A percentile compares a stretch with the other conserved stretches of the same genome.
Conservation (phyloP, 2,113 vertebrate genomes). For the Varanus komodoensis region DNA sequence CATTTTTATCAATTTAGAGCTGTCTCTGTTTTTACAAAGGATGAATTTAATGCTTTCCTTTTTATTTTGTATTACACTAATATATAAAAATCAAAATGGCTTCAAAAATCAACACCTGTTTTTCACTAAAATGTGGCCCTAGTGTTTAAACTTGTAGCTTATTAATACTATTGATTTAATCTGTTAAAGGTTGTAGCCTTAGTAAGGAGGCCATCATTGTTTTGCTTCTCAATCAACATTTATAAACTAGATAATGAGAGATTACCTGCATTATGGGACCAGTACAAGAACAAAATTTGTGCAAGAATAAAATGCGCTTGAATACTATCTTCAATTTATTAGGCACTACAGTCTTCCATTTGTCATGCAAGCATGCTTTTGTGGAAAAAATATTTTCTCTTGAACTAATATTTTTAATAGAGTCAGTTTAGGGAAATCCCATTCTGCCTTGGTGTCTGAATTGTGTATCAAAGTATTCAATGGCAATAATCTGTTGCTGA, state of each 20-base stretch:
- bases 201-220: background rate
- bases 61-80: background rate
- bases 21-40: background rate
- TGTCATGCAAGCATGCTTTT: slow-evolving; percentile 6
- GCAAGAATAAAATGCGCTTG: slow-evolving; percentile 25
- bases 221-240: slow-evolving; percentile 19
- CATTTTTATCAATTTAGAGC: background rate
- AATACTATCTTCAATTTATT: slow-evolving; percentile 48
- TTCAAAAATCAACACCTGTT: background rate
- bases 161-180: slow-evolving; percentile 13
- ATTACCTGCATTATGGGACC: slow-evolving; percentile 2
- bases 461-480: slow-evolving; percentile 24
- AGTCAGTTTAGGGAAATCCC: slow-evolving; percentile 32
- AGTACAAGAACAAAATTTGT: background rate
- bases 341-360: slow-evolving; percentile 23
- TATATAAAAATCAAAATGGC: background rate
- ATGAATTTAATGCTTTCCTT: background rate
- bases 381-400: slow-evolving; percentile 31
- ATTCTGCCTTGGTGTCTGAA: slow-evolving; percentile 28
- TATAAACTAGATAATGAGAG: slow-evolving; percentile 34
- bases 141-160: background rate
- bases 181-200: background rate
- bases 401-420: slow-evolving; percentile 40
- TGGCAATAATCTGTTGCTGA: background rate
- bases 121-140: background rate